Evolutionary conservation across 2,888 invertebrate genomes (phyloP).

Genomic region (Polyploca ridens): DNA sequence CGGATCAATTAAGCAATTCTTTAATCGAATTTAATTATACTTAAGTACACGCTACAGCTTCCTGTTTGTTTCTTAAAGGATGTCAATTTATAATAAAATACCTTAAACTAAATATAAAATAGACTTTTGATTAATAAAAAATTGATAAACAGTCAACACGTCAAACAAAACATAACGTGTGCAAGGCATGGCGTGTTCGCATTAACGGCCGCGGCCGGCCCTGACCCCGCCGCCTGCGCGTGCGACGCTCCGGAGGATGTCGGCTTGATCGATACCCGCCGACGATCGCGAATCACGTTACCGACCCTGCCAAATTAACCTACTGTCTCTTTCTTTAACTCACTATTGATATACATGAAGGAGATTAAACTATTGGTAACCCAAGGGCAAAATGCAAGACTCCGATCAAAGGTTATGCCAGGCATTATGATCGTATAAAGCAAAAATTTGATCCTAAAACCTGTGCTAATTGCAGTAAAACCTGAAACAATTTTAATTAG

Average conservation of each 20-base stretch:
- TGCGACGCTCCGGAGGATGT: slow-evolving; percentile 1
- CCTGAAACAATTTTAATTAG: slow-evolving; percentile 21
- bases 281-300: slow-evolving; percentile 4
- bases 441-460: slow-evolving; percentile 13
- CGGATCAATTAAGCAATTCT: slow-evolving; percentile 17
- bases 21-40: slow-evolving; percentile 9
- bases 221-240: slow-evolving; percentile 17
- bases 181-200: slow-evolving; percentile 12
- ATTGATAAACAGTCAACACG: background rate
- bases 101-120: background rate
- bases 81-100: background rate
- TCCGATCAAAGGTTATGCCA: background rate
- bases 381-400: background rate
- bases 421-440: background rate
- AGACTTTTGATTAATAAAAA: background rate
- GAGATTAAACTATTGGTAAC: background rate
- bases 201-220: slow-evolving; percentile 16
- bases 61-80: background rate
- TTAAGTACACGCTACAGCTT: background rate
- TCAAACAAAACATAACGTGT: slow-evolving; percentile 10
- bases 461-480: slow-evolving; percentile 10
- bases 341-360: background rate
- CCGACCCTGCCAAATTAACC: background rate
- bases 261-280: slow-evolving; percentile 8
- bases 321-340: background rate